Percentiles rank a stretch among this genome's conserved stretches.
phyloP scores from a whole-genome alignment of 30 jellyfish, hydroid and myxozoan genomes.

The Aurelia aurita complex sp. Pacific region DNA sequence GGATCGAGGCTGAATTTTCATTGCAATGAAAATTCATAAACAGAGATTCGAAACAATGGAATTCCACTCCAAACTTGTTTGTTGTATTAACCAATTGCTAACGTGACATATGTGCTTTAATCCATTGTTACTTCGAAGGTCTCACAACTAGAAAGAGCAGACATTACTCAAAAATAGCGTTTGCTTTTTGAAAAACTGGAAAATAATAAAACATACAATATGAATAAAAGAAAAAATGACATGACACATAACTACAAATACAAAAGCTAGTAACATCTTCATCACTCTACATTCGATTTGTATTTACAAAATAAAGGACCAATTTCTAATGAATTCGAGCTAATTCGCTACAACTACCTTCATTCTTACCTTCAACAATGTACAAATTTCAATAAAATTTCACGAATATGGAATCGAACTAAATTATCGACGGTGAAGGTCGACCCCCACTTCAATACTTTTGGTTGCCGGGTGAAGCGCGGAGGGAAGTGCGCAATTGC shows the following conservation, averaged over 20 bases:
- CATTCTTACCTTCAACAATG: slow-evolving; percentile 1
- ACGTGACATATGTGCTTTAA: too few species aligned
- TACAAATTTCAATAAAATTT: slow-evolving; percentile 13
- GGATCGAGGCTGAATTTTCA: too few species aligned
- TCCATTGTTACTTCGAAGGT: too few species aligned
- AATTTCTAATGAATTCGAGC: slow-evolving; percentile 40
- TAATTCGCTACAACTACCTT: slow-evolving; percentile 5
- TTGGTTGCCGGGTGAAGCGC: too few species aligned
- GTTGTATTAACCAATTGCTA: too few species aligned
- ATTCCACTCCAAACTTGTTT: too few species aligned
- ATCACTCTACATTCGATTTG: slow-evolving; percentile 35
- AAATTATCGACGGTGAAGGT: background rate
- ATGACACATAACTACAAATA: slow-evolving; percentile 15
- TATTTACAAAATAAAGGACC: slow-evolving; percentile 44
- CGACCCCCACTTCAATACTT: too few species aligned
- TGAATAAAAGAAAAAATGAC: background rate
- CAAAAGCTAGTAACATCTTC: slow-evolving; percentile 25
- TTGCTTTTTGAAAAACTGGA: background rate
- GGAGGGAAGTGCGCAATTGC: too few species aligned
- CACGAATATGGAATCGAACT: background rate
- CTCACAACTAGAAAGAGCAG: too few species aligned
- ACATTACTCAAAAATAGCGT: too few species aligned
- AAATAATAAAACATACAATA: slow-evolving; percentile 2
- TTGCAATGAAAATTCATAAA: too few species aligned
- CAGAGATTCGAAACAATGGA: too few species aligned